phyloP scores from a whole-genome alignment of 2,888 invertebrate species.

The Mayetiola destructor region DNA sequence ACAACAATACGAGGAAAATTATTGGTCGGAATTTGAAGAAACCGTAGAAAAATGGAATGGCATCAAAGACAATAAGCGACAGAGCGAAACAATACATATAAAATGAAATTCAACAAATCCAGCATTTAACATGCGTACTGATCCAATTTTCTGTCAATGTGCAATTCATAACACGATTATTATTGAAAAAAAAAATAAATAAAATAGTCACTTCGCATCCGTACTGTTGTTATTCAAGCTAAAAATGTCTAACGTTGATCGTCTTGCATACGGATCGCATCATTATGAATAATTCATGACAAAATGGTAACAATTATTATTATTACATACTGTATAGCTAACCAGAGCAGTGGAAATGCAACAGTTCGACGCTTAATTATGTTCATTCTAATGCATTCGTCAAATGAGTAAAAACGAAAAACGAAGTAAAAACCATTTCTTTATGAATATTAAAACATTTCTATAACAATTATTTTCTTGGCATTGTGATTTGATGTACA shows the following conservation, averaged over 20 bases:
- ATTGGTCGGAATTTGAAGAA: not conserved
- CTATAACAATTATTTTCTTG: not conserved
- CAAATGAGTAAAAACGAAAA: no score
- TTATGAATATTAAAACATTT: slow-evolving; percentile 7
- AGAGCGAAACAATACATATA: no score
- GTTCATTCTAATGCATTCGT: slow-evolving; percentile 6
- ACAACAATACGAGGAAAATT: not conserved
- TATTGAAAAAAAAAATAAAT: not conserved
- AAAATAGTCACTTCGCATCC: not conserved
- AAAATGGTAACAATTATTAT: not conserved
- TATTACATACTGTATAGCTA: no score
- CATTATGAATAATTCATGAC: slow-evolving; percentile 10
- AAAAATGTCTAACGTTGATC: slow-evolving; percentile 6
- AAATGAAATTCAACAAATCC: no score
- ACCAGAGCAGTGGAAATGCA: no score
- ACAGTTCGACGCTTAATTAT: not conserved
- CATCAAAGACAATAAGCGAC: not conserved
- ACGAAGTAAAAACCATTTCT: no score
- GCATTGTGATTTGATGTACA: slow-evolving; percentile 13
- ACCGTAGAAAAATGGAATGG: not conserved
- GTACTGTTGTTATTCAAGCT: no score
- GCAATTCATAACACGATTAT: not conserved
- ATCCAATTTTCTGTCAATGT: slow-evolving; percentile 11
- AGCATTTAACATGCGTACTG: no score
- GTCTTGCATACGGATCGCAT: slow-evolving; percentile 6